Evolutionary conservation across 2,888 invertebrate species (phyloP), one percentile per base, ranked within the genome.

Genomic region (Rhamphomyia laevipes): DNA sequence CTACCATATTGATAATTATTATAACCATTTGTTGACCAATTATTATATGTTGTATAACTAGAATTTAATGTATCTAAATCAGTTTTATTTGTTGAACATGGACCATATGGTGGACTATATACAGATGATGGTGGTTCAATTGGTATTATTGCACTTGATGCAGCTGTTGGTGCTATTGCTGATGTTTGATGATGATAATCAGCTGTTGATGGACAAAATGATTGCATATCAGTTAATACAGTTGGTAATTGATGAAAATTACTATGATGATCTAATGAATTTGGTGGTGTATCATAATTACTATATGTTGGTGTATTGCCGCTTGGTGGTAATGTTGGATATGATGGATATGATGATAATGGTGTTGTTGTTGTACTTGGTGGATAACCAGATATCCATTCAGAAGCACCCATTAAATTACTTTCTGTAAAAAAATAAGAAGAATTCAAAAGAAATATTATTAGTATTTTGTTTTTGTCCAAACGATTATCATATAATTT

Each of bases 1-100:
- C 63, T 66, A 43, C 65, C 66, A 72, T 86, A 85, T 62, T 82
- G 81, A 60, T 82, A 82, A 63, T 82, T 82, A 62, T 83, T 80
- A 66, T 82, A 84, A 53, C 80, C 80, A 67, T 83, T 82, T 27
- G n/a, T n/a, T 15, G 69, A 64, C 67, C 70, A 70, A 53, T 67
- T 64, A 54, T 68, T 69, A 51, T 70, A 70, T 7, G 67, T 59
- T 5, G 62, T 53, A 42, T 65, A 66, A 43, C 58, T 21, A 15
- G 65, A 59, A 48, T 66, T 66, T 1, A 66, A 56, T 1, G 67
- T 56, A 23, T 70, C 70, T 44, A 69, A 62, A 13, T 70, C 70
- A 35, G 61, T 58, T 49, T 67, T 50, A n/a, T 44, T 66, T 38
- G 60, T 54, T 12, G 59, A 54, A 12, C 58, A 56, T 13, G 59